Conservation (phyloP, 2,797 vertebrate genomes). For the Siniperca undulata region DNA sequence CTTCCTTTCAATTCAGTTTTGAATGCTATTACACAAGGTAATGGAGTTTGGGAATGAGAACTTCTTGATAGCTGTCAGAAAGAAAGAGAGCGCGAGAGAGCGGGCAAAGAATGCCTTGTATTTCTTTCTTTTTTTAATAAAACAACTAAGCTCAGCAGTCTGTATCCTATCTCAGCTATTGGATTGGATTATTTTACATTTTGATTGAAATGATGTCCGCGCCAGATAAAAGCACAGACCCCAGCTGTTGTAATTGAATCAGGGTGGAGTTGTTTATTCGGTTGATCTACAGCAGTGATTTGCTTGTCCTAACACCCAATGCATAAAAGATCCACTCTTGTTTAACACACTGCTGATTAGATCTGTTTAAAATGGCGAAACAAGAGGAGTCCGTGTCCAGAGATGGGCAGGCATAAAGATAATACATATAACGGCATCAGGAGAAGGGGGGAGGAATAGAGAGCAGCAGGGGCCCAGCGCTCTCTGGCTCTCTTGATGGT, state of each 20-base stretch:
- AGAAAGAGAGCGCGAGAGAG: slow-evolving; percentile 67
- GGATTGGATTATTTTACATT: slow-evolving; percentile 99
- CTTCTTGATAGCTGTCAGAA: slow-evolving; percentile 92
- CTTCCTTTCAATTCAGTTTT: slow-evolving; percentile 84
- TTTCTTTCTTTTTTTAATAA: slow-evolving; percentile 88
- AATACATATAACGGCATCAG: slow-evolving; percentile 82
- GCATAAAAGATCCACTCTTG: slow-evolving; percentile 97
- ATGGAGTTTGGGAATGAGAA: slow-evolving; percentile 93
- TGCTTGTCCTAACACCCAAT: slow-evolving; percentile 93
- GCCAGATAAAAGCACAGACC: slow-evolving; percentile 93
- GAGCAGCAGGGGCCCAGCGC: slow-evolving; percentile 53
- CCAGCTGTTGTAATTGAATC: slow-evolving; percentile 97
- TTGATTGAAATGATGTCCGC: slow-evolving; percentile 99
- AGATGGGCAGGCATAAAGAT: slow-evolving; percentile 88
- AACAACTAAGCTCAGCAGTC: slow-evolving; percentile 95
- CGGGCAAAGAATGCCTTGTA: slow-evolving; percentile 84
- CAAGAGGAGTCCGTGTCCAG: slow-evolving; percentile 86
- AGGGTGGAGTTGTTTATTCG: slow-evolving; percentile 95
- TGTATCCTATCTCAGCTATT: slow-evolving; percentile 95
- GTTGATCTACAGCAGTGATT: slow-evolving; percentile 93
- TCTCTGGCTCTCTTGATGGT: slow-evolving; percentile 44
- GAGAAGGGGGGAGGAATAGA: slow-evolving; percentile 59
- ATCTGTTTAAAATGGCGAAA: slow-evolving; percentile 91
- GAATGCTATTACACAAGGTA: slow-evolving; percentile 93
- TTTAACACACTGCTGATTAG: slow-evolving; percentile 95